Percentiles rank a stretch among this genome's conserved stretches.
These are phyloP conservation scores for Odocoileus hemionus DNA, from an alignment of 2,113 vertebrate species.

Conservation along the genomic window DNA sequence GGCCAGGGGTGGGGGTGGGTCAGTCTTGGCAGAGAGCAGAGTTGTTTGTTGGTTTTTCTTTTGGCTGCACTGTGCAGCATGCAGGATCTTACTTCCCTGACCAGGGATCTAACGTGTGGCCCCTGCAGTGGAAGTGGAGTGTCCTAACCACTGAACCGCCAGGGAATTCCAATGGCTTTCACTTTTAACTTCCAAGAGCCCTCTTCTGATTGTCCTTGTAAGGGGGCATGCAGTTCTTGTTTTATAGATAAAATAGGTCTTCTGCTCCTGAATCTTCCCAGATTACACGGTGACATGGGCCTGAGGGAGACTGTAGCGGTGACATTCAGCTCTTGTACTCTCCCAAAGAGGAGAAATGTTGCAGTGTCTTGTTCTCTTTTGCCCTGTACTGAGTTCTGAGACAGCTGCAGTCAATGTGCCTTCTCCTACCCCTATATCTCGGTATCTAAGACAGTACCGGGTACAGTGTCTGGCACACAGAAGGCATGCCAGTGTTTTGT, in stretches of 20 bases:
- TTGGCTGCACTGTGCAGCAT: not conserved
- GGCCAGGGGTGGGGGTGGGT: not conserved
- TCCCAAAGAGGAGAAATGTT: not conserved
- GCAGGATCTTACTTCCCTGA: not conserved
- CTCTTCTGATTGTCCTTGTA: not conserved
- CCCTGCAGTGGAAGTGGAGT: not conserved
- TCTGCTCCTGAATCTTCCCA: not conserved
- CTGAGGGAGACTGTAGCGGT: not conserved
- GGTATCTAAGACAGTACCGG: not conserved
- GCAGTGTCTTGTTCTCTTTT: not conserved
- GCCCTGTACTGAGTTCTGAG: not conserved
- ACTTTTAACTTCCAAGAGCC: not conserved
- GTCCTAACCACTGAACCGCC: not conserved
- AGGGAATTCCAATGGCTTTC: not conserved
- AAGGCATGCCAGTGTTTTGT: not conserved
- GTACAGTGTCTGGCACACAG: not conserved
- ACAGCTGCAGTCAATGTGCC: not conserved
- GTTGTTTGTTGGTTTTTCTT: not conserved
- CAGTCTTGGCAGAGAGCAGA: not conserved
- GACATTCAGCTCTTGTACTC: not conserved
- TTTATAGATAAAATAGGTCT: not conserved
- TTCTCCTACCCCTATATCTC: not conserved
- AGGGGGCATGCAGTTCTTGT: not conserved
- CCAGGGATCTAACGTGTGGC: not conserved
- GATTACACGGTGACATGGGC: not conserved